These are phyloP conservation scores for Agrotis ipsilon DNA, from an alignment of 2,888 invertebrate species.

Conservation along the genomic window DNA sequence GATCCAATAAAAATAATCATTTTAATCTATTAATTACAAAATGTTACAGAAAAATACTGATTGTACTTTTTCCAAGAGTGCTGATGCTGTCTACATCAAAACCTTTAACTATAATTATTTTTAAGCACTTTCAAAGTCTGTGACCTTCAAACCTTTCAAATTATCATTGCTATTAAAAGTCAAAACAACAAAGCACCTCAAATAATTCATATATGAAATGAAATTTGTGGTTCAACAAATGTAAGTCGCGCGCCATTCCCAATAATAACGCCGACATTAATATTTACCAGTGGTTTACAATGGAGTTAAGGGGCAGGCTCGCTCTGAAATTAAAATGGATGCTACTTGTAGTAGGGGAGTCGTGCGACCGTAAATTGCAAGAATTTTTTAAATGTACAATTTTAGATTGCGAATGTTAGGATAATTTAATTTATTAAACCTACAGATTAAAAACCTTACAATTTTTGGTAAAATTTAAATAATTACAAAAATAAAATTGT, in stretches of 20 bases:
- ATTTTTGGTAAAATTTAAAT: no score
- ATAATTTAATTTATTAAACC: no score
- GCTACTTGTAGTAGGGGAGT: no score
- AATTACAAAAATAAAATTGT: no score
- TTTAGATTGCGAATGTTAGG: no score
- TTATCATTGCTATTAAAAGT: not conserved
- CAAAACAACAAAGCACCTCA: not conserved
- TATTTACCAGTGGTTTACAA: slow-evolving; percentile 53
- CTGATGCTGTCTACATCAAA: not conserved
- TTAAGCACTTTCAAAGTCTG: not conserved
- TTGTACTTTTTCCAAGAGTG: no score
- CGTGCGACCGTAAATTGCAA: no score
- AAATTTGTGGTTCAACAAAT: slow-evolving; percentile 41
- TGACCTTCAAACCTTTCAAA: not conserved
- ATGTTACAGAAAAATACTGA: no score
- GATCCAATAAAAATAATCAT: no score
- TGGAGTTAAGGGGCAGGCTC: slow-evolving; percentile 46
- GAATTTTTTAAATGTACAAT: no score
- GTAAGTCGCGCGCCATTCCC: slow-evolving; percentile 42
- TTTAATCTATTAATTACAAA: no score
- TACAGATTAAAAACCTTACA: no score
- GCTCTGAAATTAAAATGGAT: slow-evolving; percentile 6
- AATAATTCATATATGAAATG: slow-evolving; percentile 19
- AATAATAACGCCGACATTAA: slow-evolving; percentile 44
- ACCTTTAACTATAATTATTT: not conserved